Evolutionary conservation across 1,140 invertebrate genomes (phyloP).

Genomic region (Battus philenor): DNA sequence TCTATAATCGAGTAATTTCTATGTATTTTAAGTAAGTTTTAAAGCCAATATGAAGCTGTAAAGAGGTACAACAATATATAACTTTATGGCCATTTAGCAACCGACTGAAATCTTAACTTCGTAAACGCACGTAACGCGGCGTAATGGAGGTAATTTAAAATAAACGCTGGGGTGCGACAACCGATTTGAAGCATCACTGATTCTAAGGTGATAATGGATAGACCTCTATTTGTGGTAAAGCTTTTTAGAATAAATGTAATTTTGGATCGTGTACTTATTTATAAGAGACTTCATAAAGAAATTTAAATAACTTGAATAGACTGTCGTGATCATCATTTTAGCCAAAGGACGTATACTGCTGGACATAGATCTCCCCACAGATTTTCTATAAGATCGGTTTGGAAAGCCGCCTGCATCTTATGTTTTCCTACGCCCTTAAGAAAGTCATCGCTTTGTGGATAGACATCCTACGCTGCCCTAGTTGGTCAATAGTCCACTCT

Average conservation of each 20-base stretch:
- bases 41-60: background rate
- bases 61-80: background rate
- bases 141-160: conserved; percentile 15
- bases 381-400: too few relatives aligned
- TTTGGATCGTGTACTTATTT: conserved; percentile 19
- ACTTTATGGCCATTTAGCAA: conserved; percentile 9
- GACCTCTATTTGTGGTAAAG: conserved; percentile 10
- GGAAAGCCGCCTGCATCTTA: too few relatives aligned
- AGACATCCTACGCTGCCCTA: too few relatives aligned
- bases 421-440: too few relatives aligned
- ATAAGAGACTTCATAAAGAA: background rate
- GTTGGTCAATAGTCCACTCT: too few relatives aligned
- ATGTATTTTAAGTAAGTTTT: background rate
- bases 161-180: conserved; percentile 10
- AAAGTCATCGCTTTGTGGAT: too few relatives aligned
- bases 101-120: conserved; percentile 10
- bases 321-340: conserved; percentile 15
- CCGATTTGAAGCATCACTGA: conserved; percentile 15
- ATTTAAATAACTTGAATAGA: background rate
- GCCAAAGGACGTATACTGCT: too few relatives aligned
- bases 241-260: conserved; percentile 6
- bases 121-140: conserved; percentile 1
- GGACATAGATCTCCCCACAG: too few relatives aligned
- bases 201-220: conserved; percentile 13
- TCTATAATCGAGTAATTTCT: too few relatives aligned